Conservation (phyloP, 2,888 invertebrate genomes). For the Ctenicera cuprea region DNA sequence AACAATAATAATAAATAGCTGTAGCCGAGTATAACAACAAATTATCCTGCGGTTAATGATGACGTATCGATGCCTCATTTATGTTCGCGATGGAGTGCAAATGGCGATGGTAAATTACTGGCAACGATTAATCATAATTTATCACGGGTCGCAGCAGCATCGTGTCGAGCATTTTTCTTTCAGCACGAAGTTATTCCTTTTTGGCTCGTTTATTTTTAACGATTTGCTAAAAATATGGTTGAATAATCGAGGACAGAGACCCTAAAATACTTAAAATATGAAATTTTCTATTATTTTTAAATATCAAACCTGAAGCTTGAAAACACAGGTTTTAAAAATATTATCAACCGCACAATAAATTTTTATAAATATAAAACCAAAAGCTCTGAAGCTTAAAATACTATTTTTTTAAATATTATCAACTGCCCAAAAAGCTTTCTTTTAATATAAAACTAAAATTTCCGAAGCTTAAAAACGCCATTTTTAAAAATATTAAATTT, state of each 20-base stretch:
- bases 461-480: too few relatives aligned
- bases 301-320: too few relatives aligned
- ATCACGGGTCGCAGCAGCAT: conserved; percentile 55
- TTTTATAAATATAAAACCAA: too few relatives aligned
- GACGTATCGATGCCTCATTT: conserved; percentile 52
- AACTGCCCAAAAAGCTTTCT: too few relatives aligned
- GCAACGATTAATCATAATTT: conserved; percentile 61
- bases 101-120: conserved; percentile 61
- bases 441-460: too few relatives aligned
- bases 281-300: too few relatives aligned
- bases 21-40: conserved; percentile 37
- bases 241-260: background rate
- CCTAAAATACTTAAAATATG: too few relatives aligned
- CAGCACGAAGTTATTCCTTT: conserved; percentile 23
- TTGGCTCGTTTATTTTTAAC: conserved; percentile 31
- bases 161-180: conserved; percentile 40
- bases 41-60: conserved; percentile 50
- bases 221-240: conserved; percentile 17
- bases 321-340: too few relatives aligned
- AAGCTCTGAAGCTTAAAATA: too few relatives aligned
- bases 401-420: too few relatives aligned
- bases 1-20: conserved; percentile 10
- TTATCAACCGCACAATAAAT: too few relatives aligned
- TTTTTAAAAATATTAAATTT: too few relatives aligned
- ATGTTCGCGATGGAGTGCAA: conserved; percentile 60